These are phyloP conservation scores for Quadroppia sp. DNA, from an alignment of 2,888 invertebrate species.

Conservation along the genomic window DNA sequence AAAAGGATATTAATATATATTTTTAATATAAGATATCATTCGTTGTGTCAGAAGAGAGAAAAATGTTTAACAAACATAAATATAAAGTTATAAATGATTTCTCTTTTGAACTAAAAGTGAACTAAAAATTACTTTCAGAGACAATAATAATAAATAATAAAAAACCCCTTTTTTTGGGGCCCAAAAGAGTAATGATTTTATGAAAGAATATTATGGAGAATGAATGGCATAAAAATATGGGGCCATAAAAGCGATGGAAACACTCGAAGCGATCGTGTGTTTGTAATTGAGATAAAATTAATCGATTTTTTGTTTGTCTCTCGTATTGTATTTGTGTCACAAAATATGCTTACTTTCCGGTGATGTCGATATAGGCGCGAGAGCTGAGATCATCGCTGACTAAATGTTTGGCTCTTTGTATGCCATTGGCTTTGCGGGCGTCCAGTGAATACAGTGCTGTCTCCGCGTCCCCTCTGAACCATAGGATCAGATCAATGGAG, in stretches of 20 bases:
- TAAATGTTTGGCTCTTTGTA: constrained; percentile 43
- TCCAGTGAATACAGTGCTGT: constrained; percentile 43
- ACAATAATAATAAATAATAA: too few species aligned
- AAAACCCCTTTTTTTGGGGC: too few species aligned
- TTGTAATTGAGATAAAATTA: background rate
- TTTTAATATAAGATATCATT: too few species aligned
- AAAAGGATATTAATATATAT: background rate
- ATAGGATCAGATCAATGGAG: constrained; percentile 43
- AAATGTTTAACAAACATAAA: background rate
- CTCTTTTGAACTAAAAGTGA: too few species aligned
- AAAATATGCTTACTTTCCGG: constrained; percentile 32
- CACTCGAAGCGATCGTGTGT: background rate
- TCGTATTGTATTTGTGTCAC: background rate
- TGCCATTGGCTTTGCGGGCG: constrained; percentile 40
- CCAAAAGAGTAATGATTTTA: too few species aligned
- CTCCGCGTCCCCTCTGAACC: constrained; percentile 43
- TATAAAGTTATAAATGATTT: background rate
- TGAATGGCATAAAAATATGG: background rate
- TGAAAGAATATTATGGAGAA: too few species aligned
- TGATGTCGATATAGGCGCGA: constrained; percentile 40
- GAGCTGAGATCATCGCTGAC: constrained; percentile 39
- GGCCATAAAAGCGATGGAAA: background rate
- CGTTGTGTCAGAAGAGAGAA: too few species aligned
- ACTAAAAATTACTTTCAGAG: too few species aligned
- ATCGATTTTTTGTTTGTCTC: background rate